Base-by-base conservation (phyloP, 2,888 invertebrate genomes). In the Pasiphila rectangulata region DNA sequence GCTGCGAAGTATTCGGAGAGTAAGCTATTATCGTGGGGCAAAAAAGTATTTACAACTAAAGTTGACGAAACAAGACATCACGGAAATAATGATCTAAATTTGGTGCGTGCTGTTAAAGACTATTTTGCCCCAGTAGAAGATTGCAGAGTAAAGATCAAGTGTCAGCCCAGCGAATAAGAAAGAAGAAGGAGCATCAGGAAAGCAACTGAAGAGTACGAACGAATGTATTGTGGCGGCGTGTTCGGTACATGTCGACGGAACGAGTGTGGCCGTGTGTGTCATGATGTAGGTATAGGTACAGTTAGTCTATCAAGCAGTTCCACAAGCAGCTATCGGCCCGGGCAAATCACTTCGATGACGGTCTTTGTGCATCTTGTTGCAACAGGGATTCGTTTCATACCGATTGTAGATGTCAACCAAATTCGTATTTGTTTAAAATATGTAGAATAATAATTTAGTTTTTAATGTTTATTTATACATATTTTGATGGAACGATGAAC, bases 191-290 rank as follows among this genome's bases (percentile, higher is more conserved):
- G 50, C 52, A 36, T 47, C 40, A 49, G 42, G 56, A 43, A 48
- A 43, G 55, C 42, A 51, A 55, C 47, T 43, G 46, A 54, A 54
- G 35, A 46, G 48, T 51, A 29, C 41, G 45, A 54, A 55, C 43
- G 51, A 56, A 57, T 52, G 58, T 58, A 41, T 47, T 25, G 58
- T 48, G 58, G 50, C 39, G 39, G 50, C 56, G 63, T 64, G 66
- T 68, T 47, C 37, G 52, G 53, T 61, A 54, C 47, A 48, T 45
- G 48, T 56, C 51, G 46, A 56, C 59, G 53, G 54, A 55, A 40
- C 47, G 38, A 35, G 63, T 64, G 69, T 70, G 48, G 61, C 53
- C 62, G 61, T 60, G 66, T 62, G 63, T 62, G 66, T 67, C 54
- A 2, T 5, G 4, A 46, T 48, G 53, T 64, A 50, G 39, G 13